A percentile compares a stretch with the other conserved stretches of the same genome.
Conservation (phyloP, 2,888 invertebrate genomes). For the Nasonia oneida region DNA sequence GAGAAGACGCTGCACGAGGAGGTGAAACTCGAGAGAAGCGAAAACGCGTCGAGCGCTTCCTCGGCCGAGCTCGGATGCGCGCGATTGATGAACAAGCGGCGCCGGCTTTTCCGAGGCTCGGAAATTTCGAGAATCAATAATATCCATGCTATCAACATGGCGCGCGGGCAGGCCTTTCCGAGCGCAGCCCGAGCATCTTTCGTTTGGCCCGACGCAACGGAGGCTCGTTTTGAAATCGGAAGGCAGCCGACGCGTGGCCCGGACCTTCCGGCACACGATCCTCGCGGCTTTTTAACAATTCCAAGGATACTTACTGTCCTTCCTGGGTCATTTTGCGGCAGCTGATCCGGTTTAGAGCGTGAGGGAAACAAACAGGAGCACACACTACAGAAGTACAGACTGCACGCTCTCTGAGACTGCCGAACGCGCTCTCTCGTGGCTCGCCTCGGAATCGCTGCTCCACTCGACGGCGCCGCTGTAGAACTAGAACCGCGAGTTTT, state of each 20-base stretch:
- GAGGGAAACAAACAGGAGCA: conserved; percentile 74
- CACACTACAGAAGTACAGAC: conserved; percentile 67
- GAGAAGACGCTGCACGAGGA: background rate
- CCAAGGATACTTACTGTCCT: conserved; percentile 74
- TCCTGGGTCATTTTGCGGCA: conserved; percentile 74
- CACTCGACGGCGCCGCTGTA: too few species aligned
- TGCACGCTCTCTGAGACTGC: background rate
- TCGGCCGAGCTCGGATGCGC: too few species aligned
- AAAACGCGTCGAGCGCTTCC: background rate
- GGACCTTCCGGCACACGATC: conserved; percentile 61
- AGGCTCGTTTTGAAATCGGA: background rate
- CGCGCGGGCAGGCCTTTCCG: conserved; percentile 66
- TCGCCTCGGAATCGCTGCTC: background rate
- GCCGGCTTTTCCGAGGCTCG: conserved; percentile 52
- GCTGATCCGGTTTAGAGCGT: conserved; percentile 54
- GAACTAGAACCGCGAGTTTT: too few species aligned
- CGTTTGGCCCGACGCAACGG: conserved; percentile 17
- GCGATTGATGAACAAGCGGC: background rate
- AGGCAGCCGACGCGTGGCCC: background rate
- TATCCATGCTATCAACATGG: conserved; percentile 76
- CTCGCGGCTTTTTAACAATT: conserved; percentile 29
- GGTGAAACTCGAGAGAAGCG: background rate
- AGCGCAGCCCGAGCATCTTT: conserved; percentile 65
- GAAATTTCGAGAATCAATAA: conserved; percentile 79
- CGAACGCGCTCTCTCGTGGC: background rate